These are phyloP conservation scores for Priocnemis perturbator DNA, from an alignment of 2,888 invertebrate genomes.

Conservation along the genomic window DNA sequence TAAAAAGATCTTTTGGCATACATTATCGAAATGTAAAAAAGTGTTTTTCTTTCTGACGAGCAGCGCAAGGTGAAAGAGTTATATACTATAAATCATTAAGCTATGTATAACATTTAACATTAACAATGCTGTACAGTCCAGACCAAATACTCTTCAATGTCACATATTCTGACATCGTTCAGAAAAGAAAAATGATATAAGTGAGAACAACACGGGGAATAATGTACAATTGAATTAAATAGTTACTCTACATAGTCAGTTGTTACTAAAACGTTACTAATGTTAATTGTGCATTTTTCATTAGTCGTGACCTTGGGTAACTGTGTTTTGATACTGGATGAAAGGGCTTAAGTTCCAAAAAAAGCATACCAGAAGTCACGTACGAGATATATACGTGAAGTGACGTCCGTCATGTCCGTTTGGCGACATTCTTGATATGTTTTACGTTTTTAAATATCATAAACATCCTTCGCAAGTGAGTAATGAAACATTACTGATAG, in stretches of 20 bases:
- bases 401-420: slow-evolving; percentile 43
- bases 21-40: slow-evolving; percentile 19
- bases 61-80: too few relatives aligned
- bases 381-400: slow-evolving; percentile 25
- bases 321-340: slow-evolving; percentile 51
- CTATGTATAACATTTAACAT: slow-evolving; percentile 19
- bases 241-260: slow-evolving; percentile 51
- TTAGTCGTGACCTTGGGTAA: slow-evolving; percentile 49
- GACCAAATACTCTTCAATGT: slow-evolving; percentile 45
- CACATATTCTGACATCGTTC: slow-evolving; percentile 42
- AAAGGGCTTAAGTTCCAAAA: slow-evolving; percentile 64
- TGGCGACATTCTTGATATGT: slow-evolving; percentile 56
- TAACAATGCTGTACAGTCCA: slow-evolving; percentile 42
- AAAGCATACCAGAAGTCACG: slow-evolving; percentile 25
- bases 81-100: too few relatives aligned
- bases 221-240: slow-evolving; percentile 57
- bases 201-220: slow-evolving; percentile 48
- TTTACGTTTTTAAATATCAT: slow-evolving; percentile 56
- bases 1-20: slow-evolving; percentile 26
- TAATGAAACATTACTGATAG: slow-evolving; percentile 48
- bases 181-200: slow-evolving; percentile 49
- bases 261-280: slow-evolving; percentile 54
- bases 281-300: slow-evolving; percentile 50
- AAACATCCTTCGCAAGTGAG: slow-evolving; percentile 46
- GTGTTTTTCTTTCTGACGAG: too few relatives aligned